These are phyloP conservation scores for Rallus crepitans DNA, from an alignment of 2,797 vertebrate genomes.

Conservation along the genomic window DNA sequence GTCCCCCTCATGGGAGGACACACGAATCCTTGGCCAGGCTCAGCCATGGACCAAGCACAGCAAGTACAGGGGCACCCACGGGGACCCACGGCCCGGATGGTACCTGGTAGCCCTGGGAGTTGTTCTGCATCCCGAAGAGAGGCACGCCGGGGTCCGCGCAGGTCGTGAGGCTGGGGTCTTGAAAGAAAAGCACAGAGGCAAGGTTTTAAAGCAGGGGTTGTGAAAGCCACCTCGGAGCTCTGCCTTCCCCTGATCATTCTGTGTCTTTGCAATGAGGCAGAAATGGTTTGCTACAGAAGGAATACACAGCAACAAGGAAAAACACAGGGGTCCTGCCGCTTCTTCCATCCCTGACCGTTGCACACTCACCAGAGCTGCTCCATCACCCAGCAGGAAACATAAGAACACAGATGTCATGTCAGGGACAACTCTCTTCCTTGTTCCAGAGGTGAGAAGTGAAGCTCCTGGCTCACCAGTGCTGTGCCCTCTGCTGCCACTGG, in stretches of 20 bases:
- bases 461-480: fast-evolving
- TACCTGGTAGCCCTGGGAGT: constrained; percentile 96
- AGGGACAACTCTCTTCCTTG: background rate
- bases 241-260: background rate
- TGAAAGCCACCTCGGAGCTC: background rate
- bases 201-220: fast-evolving
- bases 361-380: background rate
- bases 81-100: fast-evolving
- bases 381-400: background rate
- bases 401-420: background rate
- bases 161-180: constrained; percentile 93
- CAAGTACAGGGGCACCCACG: fast-evolving
- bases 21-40: fast-evolving
- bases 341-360: background rate
- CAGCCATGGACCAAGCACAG: fast-evolving
- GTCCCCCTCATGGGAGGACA: too few species aligned
- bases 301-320: background rate
- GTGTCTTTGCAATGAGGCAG: fast-evolving
- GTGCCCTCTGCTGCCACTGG: background rate
- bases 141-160: constrained; percentile 91
- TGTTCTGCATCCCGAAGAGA: constrained; percentile 94
- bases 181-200: background rate
- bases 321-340: background rate
- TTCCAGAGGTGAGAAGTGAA: fast-evolving
- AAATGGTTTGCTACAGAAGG: background rate